Conservation (phyloP, 1,140 invertebrate genomes). For the Cardiocondyla obscurior region DNA sequence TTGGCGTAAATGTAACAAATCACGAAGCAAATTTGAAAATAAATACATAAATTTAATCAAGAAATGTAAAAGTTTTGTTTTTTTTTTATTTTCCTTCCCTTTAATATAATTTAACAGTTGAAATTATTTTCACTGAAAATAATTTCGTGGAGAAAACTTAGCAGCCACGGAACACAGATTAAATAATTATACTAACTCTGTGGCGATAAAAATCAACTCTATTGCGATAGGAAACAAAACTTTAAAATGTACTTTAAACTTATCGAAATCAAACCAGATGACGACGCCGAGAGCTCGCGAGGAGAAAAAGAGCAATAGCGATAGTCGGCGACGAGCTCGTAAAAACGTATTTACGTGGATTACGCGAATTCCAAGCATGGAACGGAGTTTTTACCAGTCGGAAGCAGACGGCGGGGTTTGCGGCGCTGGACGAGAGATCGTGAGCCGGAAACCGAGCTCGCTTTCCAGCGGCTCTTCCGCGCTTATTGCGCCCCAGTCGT, state of each 20-base stretch:
- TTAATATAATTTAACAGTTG: neutral
- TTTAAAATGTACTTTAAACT: neutral
- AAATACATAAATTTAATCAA: neutral
- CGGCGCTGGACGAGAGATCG: constrained; percentile 3
- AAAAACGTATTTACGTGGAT: constrained; percentile 51
- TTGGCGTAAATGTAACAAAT: neutral
- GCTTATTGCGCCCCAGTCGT: constrained; percentile 71
- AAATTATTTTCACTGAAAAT: neutral
- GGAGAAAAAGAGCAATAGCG: constrained; percentile 22
- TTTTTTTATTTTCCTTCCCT: too few species aligned
- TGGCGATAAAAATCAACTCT: neutral
- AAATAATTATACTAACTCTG: neutral
- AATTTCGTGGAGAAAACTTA: neutral
- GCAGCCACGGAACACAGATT: neutral
- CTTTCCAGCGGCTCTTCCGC: constrained; percentile 12
- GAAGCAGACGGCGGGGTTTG: neutral
- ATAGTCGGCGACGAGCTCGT: constrained; percentile 10
- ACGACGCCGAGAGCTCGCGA: neutral
- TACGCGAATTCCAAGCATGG: constrained; percentile 23
- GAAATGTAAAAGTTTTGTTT: neutral
- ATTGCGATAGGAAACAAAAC: neutral
- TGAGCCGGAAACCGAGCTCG: neutral
- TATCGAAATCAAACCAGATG: neutral
- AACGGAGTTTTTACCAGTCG: constrained; percentile 5
- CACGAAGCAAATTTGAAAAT: neutral